These are phyloP conservation scores for Caenorhabditis sp. DNA, from an alignment of 2,888 invertebrate genomes.

Conservation along the genomic window DNA sequence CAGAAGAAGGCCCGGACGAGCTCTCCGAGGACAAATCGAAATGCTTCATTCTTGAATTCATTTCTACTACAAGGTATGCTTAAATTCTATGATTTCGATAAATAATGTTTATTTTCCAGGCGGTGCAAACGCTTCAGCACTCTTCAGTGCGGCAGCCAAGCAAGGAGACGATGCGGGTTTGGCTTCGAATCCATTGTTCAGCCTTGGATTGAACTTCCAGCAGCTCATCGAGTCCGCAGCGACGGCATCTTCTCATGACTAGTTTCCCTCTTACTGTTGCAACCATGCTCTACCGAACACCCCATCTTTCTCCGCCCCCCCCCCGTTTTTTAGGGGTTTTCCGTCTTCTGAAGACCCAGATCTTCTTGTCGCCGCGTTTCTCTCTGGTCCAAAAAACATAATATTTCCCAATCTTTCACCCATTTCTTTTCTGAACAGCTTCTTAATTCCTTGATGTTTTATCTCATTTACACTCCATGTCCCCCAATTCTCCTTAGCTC, in stretches of 20 bases:
- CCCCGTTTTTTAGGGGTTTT: background rate
- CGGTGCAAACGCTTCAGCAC: conserved; percentile 65
- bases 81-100: too few species aligned
- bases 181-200: conserved; percentile 61
- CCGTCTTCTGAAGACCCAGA: conserved; percentile 60
- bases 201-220: conserved; percentile 71
- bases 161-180: conserved; percentile 63
- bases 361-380: conserved; percentile 43
- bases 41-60: conserved; percentile 66
- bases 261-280: conserved; percentile 7
- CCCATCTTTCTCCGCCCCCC: too few species aligned
- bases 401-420: conserved; percentile 5
- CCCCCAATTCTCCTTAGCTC: background rate
- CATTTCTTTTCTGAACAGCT: background rate
- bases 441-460: background rate
- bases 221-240: conserved; percentile 74
- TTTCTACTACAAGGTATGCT: conserved; percentile 69
- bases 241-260: conserved; percentile 40
- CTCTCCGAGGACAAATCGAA: conserved; percentile 16
- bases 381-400: conserved; percentile 23
- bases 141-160: conserved; percentile 63
- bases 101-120: conserved; percentile 68
- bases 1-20: conserved; percentile 58
- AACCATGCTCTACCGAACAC: conserved; percentile 5
- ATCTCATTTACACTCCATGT: conserved; percentile 26